phyloP scores from a whole-genome alignment of 2,113 vertebrate species.

The Anarhynchus alexandrinus region DNA sequence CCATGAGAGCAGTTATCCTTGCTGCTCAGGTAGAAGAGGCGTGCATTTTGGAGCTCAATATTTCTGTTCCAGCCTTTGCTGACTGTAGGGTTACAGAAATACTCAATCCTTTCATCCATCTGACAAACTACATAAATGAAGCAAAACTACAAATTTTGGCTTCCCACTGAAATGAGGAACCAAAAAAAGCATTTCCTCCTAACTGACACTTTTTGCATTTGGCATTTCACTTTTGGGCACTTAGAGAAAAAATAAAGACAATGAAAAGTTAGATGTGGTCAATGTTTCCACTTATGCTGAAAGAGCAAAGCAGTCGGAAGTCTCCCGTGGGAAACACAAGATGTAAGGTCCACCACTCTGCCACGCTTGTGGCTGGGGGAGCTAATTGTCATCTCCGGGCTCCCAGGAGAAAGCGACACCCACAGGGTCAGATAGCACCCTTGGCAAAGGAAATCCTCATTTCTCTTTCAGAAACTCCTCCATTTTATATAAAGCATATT shows the following conservation, averaged over 20 bases:
- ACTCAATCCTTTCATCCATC: neutral
- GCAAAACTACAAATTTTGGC: neutral
- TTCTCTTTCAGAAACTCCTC: neutral
- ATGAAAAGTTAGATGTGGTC: neutral
- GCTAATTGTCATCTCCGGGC: neutral
- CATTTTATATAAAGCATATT: neutral
- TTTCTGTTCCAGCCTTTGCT: neutral
- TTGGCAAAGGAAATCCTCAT: neutral
- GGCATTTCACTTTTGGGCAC: neutral
- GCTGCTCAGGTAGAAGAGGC: neutral
- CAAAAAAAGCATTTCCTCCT: neutral
- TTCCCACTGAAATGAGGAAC: neutral
- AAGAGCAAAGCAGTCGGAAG: neutral
- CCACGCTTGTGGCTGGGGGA: rapidly evolving
- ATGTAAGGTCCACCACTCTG: neutral
- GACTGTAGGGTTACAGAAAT: neutral
- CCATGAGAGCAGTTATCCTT: neutral
- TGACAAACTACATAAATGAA: neutral
- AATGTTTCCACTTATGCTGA: neutral
- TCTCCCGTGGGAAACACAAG: neutral
- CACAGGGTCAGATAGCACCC: neutral
- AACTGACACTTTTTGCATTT: neutral
- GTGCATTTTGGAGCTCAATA: neutral
- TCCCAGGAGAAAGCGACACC: neutral
- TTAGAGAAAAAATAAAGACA: neutral